Percentiles rank a stretch among this genome's conserved stretches.
phyloP scores from a whole-genome alignment of 2,797 vertebrate species.

The Momotus momota region DNA sequence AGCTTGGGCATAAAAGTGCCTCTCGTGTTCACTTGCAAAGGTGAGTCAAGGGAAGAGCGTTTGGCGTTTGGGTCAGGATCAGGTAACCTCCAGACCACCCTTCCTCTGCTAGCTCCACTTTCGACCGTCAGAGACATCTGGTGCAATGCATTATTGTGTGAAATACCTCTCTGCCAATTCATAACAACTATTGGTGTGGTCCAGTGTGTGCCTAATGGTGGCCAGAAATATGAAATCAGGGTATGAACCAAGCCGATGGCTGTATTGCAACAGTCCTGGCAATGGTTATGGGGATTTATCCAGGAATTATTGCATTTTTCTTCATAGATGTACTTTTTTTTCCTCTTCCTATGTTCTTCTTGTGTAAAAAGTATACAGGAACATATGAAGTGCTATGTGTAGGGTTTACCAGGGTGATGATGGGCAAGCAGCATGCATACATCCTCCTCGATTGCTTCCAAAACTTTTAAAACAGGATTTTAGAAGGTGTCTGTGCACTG shows the following conservation, averaged over 20 bases:
- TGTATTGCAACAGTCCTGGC: not conserved
- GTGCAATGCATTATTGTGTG: not conserved
- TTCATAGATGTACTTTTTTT: not conserved
- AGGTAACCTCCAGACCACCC: not conserved
- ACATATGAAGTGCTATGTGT: accelerated
- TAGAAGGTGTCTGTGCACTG: not conserved
- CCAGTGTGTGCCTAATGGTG: not conserved
- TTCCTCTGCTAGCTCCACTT: not conserved
- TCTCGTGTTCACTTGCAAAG: not conserved
- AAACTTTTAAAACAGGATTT: not conserved
- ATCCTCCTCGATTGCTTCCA: accelerated
- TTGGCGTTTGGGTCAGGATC: not conserved
- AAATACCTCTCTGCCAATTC: not conserved
- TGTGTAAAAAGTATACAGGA: not conserved
- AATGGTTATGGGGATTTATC: not conserved
- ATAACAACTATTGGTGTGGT: accelerated
- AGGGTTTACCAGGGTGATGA: not conserved
- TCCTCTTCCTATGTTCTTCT: not conserved
- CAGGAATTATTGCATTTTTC: not conserved
- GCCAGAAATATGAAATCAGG: not conserved
- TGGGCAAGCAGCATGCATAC: not conserved
- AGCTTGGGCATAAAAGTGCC: not conserved
- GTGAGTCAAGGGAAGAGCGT: not conserved
- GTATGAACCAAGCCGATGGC: not conserved
- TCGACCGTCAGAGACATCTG: not conserved